Conservation (phyloP, 2,797 vertebrate species). For the Acanthiza pusilla region DNA sequence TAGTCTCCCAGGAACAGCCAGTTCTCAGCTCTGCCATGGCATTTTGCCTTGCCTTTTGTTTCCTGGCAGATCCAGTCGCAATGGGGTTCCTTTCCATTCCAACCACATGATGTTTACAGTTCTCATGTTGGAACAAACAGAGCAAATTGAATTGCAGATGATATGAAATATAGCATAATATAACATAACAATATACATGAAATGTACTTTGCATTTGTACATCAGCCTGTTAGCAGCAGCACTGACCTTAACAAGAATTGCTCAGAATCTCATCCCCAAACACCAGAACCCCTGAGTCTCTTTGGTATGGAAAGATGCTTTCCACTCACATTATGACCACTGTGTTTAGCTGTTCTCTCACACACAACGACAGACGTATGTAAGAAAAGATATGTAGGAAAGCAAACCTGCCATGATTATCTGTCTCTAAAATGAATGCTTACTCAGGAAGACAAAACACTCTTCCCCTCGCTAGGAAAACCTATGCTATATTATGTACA, state of each 20-base stretch:
- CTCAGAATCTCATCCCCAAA: not conserved
- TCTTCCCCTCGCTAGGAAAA: not conserved
- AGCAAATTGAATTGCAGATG: not conserved
- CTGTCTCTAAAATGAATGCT: not conserved
- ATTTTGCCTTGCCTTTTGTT: not conserved
- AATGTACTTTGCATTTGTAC: not conserved
- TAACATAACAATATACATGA: not conserved
- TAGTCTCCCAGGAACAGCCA: not conserved
- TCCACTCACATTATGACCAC: not conserved
- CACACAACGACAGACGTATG: not conserved
- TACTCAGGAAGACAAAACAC: constrained; percentile 10
- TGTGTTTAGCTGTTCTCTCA: not conserved
- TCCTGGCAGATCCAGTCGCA: not conserved
- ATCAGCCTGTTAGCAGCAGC: not conserved
- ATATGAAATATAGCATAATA: not conserved
- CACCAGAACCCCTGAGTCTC: not conserved
- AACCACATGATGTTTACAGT: not conserved
- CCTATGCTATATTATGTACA: not conserved
- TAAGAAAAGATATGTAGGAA: not conserved
- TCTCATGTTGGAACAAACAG: not conserved
- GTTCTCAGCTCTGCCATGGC: not conserved
- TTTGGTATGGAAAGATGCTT: not conserved
- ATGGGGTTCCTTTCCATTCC: not conserved
- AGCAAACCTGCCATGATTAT: constrained; percentile 15
- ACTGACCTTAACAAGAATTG: not conserved